These are phyloP conservation scores for Syrista parreyssii DNA, from an alignment of 2,888 invertebrate genomes.

Conservation along the genomic window DNA sequence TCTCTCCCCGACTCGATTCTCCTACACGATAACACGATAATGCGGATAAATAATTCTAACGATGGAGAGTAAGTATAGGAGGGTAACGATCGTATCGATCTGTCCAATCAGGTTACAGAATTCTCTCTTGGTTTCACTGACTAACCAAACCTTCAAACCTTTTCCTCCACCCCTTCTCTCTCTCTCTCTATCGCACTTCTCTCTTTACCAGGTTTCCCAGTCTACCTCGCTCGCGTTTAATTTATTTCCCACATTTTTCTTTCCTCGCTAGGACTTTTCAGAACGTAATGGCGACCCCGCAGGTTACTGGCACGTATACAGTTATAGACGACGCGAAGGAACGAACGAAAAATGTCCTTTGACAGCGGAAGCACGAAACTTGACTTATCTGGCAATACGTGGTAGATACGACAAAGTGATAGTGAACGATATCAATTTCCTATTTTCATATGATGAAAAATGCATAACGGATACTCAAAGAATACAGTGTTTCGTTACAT, in stretches of 20 bases:
- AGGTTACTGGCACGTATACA: neutral
- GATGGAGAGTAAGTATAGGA: neutral
- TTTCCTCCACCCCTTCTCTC: slow-evolving; percentile 1
- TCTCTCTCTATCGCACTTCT: neutral
- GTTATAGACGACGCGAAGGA: neutral
- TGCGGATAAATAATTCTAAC: neutral
- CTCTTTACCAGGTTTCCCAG: neutral
- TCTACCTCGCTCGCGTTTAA: neutral
- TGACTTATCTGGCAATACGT: neutral
- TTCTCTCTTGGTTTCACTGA: neutral
- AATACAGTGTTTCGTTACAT: neutral
- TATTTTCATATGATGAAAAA: neutral
- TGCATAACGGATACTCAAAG: neutral
- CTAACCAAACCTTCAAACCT: slow-evolving; percentile 11
- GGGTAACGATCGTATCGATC: neutral
- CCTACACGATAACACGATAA: neutral
- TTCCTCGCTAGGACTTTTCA: neutral
- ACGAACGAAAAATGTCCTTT: neutral
- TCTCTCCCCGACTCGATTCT: slow-evolving; percentile 5
- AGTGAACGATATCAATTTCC: neutral
- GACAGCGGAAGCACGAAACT: neutral
- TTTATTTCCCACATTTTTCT: neutral
- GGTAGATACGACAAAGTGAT: neutral
- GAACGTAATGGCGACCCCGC: neutral
- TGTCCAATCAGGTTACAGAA: neutral